Percentiles rank a stretch among this genome's conserved stretches.
Evolutionary conservation across 2,888 invertebrate species (phyloP).

Genomic region (Xestia xanthographa): DNA sequence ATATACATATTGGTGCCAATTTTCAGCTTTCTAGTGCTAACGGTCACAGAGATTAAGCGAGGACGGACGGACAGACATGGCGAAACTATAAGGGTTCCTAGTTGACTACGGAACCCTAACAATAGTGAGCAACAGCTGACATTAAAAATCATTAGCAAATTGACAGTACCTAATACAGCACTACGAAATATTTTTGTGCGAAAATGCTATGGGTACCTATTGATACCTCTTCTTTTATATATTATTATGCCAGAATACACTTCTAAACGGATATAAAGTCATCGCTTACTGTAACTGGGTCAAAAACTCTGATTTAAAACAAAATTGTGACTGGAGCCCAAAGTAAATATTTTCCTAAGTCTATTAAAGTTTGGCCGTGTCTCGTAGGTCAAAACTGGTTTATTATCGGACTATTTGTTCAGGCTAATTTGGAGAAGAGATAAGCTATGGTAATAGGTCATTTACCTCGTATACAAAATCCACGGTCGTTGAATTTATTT

Average conservation of each 20-base stretch:
- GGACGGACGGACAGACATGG: too few species aligned
- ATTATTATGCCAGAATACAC: neutral
- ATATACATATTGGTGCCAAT: too few species aligned
- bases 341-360: conserved; percentile 17
- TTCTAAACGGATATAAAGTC: neutral
- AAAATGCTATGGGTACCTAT: too few species aligned
- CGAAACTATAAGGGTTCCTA: too few species aligned
- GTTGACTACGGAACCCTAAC: too few species aligned
- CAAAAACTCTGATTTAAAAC: neutral
- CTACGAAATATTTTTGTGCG: too few species aligned
- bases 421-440: conserved; percentile 52
- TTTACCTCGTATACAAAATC: conserved; percentile 32
- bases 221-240: too few species aligned
- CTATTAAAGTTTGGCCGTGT: conserved; percentile 20
- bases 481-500: conserved; percentile 2
- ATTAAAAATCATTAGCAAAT: neutral
- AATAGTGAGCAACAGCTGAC: neutral
- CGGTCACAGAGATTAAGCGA: too few species aligned
- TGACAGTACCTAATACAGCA: neutral
- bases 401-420: conserved; percentile 50
- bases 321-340: neutral
- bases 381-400: conserved; percentile 44
- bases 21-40: too few species aligned
- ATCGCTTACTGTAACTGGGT: neutral
- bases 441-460: conserved; percentile 51